A percentile compares a stretch with the other conserved stretches of the same genome.
Evolutionary conservation across 2,113 vertebrate genomes (phyloP).

Genomic region (Pavo muticus): DNA sequence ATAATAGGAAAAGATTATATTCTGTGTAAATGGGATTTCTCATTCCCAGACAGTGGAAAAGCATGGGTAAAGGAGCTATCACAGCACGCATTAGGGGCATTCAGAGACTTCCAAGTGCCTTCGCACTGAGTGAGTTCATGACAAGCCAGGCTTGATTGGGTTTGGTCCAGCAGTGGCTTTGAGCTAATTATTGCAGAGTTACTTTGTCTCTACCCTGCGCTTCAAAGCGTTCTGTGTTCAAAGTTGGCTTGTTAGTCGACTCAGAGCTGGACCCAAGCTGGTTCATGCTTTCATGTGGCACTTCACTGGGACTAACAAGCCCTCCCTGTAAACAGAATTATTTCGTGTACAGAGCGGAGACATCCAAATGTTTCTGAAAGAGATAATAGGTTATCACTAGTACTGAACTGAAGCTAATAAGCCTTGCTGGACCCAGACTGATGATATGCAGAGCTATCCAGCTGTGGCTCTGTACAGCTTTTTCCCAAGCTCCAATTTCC

Average conservation of each 20-base stretch:
- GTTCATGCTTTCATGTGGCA: not conserved
- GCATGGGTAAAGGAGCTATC: not conserved
- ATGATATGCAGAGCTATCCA: not conserved
- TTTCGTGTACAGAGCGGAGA: not conserved
- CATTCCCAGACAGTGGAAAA: not conserved
- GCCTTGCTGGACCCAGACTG: not conserved
- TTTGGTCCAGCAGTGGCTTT: not conserved
- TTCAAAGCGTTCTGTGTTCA: not conserved
- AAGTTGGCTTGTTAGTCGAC: not conserved
- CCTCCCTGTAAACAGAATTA: not conserved
- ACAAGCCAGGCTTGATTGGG: not conserved
- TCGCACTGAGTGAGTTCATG: not conserved
- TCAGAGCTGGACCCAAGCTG: not conserved
- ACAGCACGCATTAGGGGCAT: not conserved
- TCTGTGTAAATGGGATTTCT: not conserved
- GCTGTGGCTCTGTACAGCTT: not conserved
- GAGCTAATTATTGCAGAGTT: not conserved
- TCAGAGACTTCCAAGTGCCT: not conserved
- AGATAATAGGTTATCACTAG: not conserved
- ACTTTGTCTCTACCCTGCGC: not conserved
- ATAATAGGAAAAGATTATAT: not conserved
- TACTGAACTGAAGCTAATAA: not conserved
- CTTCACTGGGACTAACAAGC: not conserved
- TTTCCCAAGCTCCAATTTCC: conserved; percentile 7
- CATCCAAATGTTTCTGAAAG: conserved; percentile 22